Evolutionary conservation across 2,113 vertebrate genomes (phyloP).

Genomic region (Aegotheles bennettii): DNA sequence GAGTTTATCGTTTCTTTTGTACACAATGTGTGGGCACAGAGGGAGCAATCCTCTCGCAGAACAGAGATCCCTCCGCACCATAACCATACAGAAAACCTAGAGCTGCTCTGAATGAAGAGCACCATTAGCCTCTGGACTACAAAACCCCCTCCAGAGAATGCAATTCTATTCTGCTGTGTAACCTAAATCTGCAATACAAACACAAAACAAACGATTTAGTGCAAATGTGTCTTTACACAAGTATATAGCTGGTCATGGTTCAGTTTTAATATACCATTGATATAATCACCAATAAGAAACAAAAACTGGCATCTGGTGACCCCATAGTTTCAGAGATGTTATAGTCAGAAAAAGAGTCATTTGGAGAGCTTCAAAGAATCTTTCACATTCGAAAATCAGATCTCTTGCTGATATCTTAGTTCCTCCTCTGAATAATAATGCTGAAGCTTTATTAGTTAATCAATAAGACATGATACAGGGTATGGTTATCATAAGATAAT

Average conservation of each 20-base stretch:
- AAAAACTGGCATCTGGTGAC: not conserved
- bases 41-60: no score
- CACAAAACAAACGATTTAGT: not conserved
- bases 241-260: not conserved
- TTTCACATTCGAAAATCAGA: conserved; percentile 6
- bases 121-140: not conserved
- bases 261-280: not conserved
- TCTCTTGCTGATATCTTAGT: conserved; percentile 18
- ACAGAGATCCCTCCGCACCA: not conserved
- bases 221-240: not conserved
- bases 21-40: accelerated
- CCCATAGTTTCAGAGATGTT: not conserved
- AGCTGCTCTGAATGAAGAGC: not conserved
- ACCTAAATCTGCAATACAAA: not conserved
- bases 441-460: conserved; percentile 71
- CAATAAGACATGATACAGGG: conserved; percentile 69
- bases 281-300: not conserved
- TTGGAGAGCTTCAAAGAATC: not conserved
- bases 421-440: conserved; percentile 57
- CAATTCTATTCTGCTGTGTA: not conserved
- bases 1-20: not conserved
- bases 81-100: not conserved
- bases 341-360: not conserved
- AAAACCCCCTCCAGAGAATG: not conserved
- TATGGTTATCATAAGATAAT: conserved; percentile 70